These are phyloP conservation scores for Acrossocheilus fasciatus DNA, from an alignment of 2,797 vertebrate species.

Conservation along the genomic window DNA sequence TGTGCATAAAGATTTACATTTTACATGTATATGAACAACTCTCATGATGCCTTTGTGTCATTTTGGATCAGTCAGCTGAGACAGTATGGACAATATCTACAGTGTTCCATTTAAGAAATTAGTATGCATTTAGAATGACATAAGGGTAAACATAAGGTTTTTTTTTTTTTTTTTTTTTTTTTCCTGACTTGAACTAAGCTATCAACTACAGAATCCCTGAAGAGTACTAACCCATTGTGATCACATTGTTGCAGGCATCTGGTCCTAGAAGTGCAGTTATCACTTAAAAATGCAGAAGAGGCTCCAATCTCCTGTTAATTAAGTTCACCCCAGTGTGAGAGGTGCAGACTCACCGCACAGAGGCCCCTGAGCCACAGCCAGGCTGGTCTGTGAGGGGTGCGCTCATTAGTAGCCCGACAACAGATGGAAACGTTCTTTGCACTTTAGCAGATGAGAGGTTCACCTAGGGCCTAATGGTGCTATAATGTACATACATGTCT, in stretches of 20 bases:
- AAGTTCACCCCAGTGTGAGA: slow-evolving; percentile 49
- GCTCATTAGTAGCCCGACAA: slow-evolving; percentile 51
- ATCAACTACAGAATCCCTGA: neutral
- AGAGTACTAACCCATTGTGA: slow-evolving; percentile 7
- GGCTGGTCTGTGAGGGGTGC: slow-evolving; percentile 35
- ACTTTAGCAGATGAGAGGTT: slow-evolving; percentile 53
- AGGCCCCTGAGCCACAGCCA: slow-evolving; percentile 51
- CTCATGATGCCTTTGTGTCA: neutral
- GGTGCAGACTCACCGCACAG: slow-evolving; percentile 41
- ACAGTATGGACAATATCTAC: neutral
- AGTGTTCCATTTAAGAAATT: neutral
- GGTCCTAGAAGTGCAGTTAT: slow-evolving; percentile 53
- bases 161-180: too few relatives aligned
- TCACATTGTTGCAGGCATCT: slow-evolving; percentile 39
- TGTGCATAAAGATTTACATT: neutral
- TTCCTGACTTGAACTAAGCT: neutral
- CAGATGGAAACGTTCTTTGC: slow-evolving; percentile 62
- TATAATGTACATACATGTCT: slow-evolving; percentile 52
- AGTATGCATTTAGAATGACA: neutral
- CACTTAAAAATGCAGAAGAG: slow-evolving; percentile 43
- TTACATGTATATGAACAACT: neutral
- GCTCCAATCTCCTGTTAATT: slow-evolving; percentile 58
- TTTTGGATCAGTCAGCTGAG: neutral
- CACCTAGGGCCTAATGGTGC: slow-evolving; percentile 50
- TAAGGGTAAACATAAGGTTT: neutral